Evolutionary conservation across 1,140 invertebrate species (phyloP).

Genomic region (Sycobia sp.): DNA sequence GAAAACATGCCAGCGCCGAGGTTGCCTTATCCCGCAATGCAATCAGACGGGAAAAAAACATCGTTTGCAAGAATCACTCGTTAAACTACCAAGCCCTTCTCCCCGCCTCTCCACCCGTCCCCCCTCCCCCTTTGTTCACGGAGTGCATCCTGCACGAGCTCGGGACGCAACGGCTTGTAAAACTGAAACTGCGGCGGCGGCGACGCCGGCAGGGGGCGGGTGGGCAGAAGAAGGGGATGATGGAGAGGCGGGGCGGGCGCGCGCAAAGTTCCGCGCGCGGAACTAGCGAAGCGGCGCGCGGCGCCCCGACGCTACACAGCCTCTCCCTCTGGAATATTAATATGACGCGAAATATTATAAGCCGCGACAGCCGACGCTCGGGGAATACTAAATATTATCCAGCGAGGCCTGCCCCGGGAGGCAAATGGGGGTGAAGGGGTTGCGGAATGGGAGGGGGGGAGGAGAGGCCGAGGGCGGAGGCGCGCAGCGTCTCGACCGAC

Average conservation of each 20-base stretch:
- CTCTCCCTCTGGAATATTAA: slow-evolving; percentile 59
- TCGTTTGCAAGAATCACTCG: too few species aligned
- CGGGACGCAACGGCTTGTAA: too few species aligned
- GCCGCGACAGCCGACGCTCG: slow-evolving; percentile 55
- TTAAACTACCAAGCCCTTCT: too few species aligned
- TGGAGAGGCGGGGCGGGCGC: too few species aligned
- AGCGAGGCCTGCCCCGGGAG: slow-evolving; percentile 39
- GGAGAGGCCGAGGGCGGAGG: background rate
- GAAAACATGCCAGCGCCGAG: too few species aligned
- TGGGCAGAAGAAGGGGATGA: too few species aligned
- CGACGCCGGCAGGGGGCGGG: background rate
- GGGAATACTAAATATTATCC: slow-evolving; percentile 62
- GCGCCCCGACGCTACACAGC: background rate
- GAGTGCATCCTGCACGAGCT: too few species aligned
- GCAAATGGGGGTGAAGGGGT: background rate
- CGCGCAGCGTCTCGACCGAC: background rate
- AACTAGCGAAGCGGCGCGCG: slow-evolving; percentile 2
- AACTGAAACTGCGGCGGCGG: background rate
- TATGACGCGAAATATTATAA: slow-evolving; percentile 64
- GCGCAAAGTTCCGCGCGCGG: slow-evolving; percentile 9
- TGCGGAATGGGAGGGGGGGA: background rate
- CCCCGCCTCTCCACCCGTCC: background rate
- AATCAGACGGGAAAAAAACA: too few species aligned
- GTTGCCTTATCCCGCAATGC: too few species aligned
- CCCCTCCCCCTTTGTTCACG: too few species aligned